Base-by-base conservation (phyloP, 1,140 invertebrate species). In the Microplitis mediator region DNA sequence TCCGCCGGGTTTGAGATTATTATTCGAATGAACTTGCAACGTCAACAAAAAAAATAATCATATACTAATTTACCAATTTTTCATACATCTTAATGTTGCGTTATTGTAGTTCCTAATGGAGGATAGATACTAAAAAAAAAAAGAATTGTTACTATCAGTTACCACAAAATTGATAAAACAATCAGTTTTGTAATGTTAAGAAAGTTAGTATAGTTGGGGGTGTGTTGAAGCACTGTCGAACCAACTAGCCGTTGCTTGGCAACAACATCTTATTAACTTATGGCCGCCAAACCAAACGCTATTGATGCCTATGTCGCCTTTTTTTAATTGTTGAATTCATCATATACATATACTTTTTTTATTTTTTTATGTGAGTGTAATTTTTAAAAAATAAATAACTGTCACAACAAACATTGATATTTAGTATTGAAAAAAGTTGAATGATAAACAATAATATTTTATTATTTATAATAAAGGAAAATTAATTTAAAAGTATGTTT, bases 171-270 rank as follows among this genome's bases (percentile, higher is more conserved):
- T 50, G 34, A 70, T 58, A 68, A 68, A 62, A 62, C 45, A 70
- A 70, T 54, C 39, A 14, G 32, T 70, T 34, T 11, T 56, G 11
- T 35, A 50, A 69, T 13, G n/a, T 35, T 9, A 16, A 32, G 35
- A 45, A 52, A 63, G 32, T 32, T 13, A 39, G 34, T 60, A 52
- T 36, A 51, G 34, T 23, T 36, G 62, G 50, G 54, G 69, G 74
- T 75, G 77, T 80, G 78, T 78, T 76, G 79, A 82, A 50, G 76
- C 72, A 72, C 72, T 58, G 71, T 68, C 73, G 75, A 74, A 76
- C 74, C 74, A 71, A 68, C 73, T 73, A 60, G 51, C 74, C 71
- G 82, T 85, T 82, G 80, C 82, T 69, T 83, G 74, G 82, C 80
- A 82, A 85, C 81, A 82, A 74, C 80, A 81, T 83, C 81, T 78